These are phyloP conservation scores for Drosophila neonasuta DNA, from an alignment of 2,888 invertebrate species.

Conservation along the genomic window DNA sequence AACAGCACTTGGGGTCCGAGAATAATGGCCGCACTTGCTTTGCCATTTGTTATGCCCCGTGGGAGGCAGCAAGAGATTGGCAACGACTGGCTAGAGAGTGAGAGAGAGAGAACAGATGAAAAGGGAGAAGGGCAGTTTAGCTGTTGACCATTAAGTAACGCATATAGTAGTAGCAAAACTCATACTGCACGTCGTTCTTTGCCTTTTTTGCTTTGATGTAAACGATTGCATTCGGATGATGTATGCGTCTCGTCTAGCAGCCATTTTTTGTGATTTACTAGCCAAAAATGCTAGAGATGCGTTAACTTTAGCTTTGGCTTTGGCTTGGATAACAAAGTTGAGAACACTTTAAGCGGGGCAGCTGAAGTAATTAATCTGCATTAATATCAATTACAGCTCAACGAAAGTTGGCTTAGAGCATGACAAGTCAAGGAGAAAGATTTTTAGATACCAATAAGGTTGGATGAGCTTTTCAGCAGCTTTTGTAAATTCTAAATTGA, in stretches of 20 bases:
- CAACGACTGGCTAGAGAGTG: neutral
- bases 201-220: constrained; percentile 14
- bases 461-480: no score
- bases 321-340: constrained; percentile 13
- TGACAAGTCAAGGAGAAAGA: neutral
- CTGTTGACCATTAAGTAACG: constrained; percentile 65
- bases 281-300: constrained; percentile 32
- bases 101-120: neutral
- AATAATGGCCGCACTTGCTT: constrained; percentile 61
- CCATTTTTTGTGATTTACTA: constrained; percentile 50
- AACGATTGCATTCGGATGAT: constrained; percentile 59
- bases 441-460: neutral
- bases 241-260: constrained; percentile 64
- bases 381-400: constrained; percentile 20
- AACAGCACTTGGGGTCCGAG: constrained; percentile 35
- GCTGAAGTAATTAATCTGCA: constrained; percentile 13
- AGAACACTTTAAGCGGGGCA: constrained; percentile 13
- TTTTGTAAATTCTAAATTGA: no score
- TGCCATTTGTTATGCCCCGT: constrained; percentile 54
- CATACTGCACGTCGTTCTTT: constrained; percentile 14
- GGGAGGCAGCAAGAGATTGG: neutral
- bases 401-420: neutral
- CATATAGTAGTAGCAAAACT: constrained; percentile 25
- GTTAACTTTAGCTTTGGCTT: neutral
- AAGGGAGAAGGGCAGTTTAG: constrained; percentile 1